phyloP scores from a whole-genome alignment of 2,888 invertebrate species.

The Slavum lentiscoides region DNA sequence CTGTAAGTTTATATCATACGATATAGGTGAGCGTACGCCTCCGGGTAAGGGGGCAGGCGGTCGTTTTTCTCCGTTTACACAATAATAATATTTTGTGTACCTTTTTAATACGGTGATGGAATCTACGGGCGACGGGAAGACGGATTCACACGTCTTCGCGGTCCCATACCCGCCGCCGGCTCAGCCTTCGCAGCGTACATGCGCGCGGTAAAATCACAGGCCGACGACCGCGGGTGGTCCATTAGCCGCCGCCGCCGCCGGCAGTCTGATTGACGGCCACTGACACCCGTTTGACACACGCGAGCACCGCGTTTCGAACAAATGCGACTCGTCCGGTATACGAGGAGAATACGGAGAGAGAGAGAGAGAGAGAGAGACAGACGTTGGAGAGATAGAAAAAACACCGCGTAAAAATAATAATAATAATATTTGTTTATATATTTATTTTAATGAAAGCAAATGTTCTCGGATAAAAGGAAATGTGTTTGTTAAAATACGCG shows the following conservation, averaged over 20 bases:
- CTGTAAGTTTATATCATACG: too few species aligned
- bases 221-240: slow-evolving; percentile 39
- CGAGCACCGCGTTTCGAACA: slow-evolving; percentile 21
- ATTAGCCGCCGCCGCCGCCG: slow-evolving; percentile 21
- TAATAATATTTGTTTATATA: slow-evolving; percentile 38
- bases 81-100: too few species aligned
- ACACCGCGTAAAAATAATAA: slow-evolving; percentile 27
- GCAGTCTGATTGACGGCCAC: slow-evolving; percentile 40
- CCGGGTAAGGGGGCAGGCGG: too few species aligned
- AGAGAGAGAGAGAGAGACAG: background rate
- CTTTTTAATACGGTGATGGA: background rate
- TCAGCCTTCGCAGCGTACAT: background rate
- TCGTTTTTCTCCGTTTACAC: too few species aligned
- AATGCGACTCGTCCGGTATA: slow-evolving; percentile 38
- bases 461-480: slow-evolving; percentile 47
- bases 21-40: too few species aligned
- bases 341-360: background rate
- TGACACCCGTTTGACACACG: slow-evolving; percentile 46
- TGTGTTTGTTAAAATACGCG: slow-evolving; percentile 40
- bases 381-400: background rate
- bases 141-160: too few species aligned
- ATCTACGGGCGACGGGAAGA: background rate
- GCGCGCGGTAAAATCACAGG: slow-evolving; percentile 20
- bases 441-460: slow-evolving; percentile 46
- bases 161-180: background rate